These are phyloP conservation scores for Pantherophis guttatus DNA, from an alignment of 2,113 vertebrate genomes.

Conservation along the genomic window DNA sequence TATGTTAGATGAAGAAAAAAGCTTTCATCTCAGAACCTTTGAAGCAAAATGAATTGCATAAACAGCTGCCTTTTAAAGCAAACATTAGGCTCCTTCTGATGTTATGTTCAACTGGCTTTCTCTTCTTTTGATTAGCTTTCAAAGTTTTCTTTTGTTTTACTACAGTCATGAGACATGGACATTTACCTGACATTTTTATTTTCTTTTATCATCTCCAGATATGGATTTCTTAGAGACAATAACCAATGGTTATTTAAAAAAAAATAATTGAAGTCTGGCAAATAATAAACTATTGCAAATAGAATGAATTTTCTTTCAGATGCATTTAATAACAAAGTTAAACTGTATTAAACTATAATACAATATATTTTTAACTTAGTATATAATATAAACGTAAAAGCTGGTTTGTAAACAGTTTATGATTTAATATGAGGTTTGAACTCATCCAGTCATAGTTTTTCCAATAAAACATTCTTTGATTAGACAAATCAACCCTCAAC, in stretches of 20 bases:
- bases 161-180: background rate
- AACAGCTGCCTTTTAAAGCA: slow-evolving; percentile 54
- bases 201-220: slow-evolving; percentile 7
- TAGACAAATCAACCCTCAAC: no score
- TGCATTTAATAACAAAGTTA: background rate
- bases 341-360: background rate
- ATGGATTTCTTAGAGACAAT: background rate
- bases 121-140: slow-evolving; percentile 47
- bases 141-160: slow-evolving; percentile 47
- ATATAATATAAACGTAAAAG: background rate
- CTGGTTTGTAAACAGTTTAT: background rate
- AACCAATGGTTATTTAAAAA: slow-evolving; percentile 10
- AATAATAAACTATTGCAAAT: background rate
- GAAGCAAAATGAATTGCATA: slow-evolving; percentile 42
- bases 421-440: background rate
- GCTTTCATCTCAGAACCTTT: slow-evolving; percentile 54
- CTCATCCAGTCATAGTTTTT: background rate
- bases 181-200: slow-evolving; percentile 11
- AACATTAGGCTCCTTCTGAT: slow-evolving; percentile 30
- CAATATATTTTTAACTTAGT: background rate
- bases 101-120: slow-evolving; percentile 14
- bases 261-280: background rate
- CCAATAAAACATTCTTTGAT: background rate
- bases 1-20: slow-evolving; percentile 52
- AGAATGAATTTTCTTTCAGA: slow-evolving; percentile 11